Evolutionary conservation across 2,797 vertebrate genomes (phyloP), one percentile per base, ranked within the genome.

Genomic region (Synaphobranchus kaupii): DNA sequence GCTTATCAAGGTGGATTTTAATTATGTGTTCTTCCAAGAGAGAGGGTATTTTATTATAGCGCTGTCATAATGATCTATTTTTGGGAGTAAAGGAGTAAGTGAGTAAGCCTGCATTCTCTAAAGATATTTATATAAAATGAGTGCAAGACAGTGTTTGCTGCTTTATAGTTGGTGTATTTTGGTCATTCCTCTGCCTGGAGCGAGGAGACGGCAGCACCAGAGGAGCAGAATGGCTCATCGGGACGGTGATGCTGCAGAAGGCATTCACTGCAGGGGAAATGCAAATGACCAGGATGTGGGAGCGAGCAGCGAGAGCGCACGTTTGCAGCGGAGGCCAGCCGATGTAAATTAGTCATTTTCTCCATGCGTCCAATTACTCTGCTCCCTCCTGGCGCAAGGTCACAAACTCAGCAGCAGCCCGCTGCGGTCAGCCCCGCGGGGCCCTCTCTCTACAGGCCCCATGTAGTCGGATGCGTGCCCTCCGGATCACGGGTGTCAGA

Each of bases 211-310:
- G 56, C 47, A 44, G 54, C 56, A 63, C 85, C 58, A 31, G 81
- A 56, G 86, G 80, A 86, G 39, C 39, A 12, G n/a, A 86, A 34
- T 9, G 86, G 15, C 0, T 52, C 78, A 31, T 86, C 86, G 60
- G 58, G 48, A 48, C 58, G 31, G 5, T 34, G 80, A 71, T 52
- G 50, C 48, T 60, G 81, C 86, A 87, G 86, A 48, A 73, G 71
- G 31, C 8, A 34, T 50, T 86, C 56, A n/a, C 60, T 71, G 47
- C 66, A 17, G 17, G 7, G 31, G 13, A 10, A 34, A 76, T 39
- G 71, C 34, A 39, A 76, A 39, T 5, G 12, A 76, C 31, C 31
- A 15, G 34, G 71, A 73, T 17, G 28, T 13, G 71, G 34, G 71
- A 10, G 13, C 15, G 34, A 17, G 15, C 9, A 73, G 68, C 25